A percentile compares a stretch with the other conserved stretches of the same genome.
Evolutionary conservation across 2,888 invertebrate species (phyloP).

Genomic region (Tipula helvola): DNA sequence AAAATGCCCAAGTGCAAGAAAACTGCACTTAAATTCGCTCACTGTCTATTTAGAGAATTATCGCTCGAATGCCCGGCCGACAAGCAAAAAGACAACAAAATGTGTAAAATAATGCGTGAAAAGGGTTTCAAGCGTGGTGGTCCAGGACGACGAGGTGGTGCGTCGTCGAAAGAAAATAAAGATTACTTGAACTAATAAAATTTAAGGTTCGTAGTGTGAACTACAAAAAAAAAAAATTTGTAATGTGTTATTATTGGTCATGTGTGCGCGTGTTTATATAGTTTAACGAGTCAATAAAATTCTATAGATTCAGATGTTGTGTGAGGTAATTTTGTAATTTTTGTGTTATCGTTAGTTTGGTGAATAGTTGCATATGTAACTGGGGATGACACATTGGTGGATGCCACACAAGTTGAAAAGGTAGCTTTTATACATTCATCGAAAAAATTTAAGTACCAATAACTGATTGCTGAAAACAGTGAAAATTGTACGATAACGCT

Average conservation of each 20-base stretch:
- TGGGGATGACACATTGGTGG: too few species aligned
- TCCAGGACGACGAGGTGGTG: background rate
- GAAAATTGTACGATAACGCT: too few species aligned
- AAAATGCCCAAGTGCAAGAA: background rate
- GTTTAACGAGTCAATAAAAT: background rate
- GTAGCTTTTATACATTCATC: too few species aligned
- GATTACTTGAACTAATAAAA: background rate
- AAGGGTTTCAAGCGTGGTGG: background rate
- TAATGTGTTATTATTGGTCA: background rate
- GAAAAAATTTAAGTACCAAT: too few species aligned
- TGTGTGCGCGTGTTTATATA: background rate
- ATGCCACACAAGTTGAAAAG: too few species aligned
- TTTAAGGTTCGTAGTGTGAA: background rate
- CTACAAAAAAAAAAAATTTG: background rate
- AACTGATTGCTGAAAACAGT: too few species aligned
- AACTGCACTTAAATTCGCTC: background rate
- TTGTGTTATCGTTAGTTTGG: background rate
- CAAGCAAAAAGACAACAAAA: background rate
- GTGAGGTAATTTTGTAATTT: background rate
- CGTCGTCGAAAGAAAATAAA: background rate
- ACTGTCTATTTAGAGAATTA: background rate
- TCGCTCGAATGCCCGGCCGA: background rate
- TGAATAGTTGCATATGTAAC: background rate
- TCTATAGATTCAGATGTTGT: background rate
- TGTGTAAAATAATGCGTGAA: background rate